Base-by-base conservation (phyloP, 2,113 vertebrate species). In the Eulacestoma nigropectus region DNA sequence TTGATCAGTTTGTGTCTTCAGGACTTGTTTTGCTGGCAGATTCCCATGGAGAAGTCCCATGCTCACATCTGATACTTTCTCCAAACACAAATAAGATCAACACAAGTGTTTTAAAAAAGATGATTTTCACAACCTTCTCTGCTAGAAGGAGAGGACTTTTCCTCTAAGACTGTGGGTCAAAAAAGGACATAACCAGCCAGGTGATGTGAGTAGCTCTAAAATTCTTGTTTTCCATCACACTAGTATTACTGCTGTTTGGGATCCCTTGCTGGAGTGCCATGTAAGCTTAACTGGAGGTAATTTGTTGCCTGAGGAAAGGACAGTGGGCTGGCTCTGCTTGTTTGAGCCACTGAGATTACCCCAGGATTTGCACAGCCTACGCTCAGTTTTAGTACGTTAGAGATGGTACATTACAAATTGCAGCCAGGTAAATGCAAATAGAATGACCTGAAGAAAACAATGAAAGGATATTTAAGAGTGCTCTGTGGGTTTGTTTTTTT, bases 401-500 rank as follows among this genome's bases (percentile, higher is more conserved):
- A 89, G 46, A 50, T 33, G 8, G 26, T 57, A 16, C 5, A 4
- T 42, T 42, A 56, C 21, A 64, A 77, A 49, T 70, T 60, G 29
- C 21, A 32, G 42, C 16, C 35, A 32, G 37, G 46, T 70, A 94
- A 90, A 55, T 0, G 1, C n/a, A 75, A 33, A n/a, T 10, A 15
- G 35, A 78, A 53, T n/a, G 39, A 39, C 39, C 20, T 33, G 65
- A 89, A 82, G 27, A 60, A 92, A 87, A 82, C 21, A 26, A 23
- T 39, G 18, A 64, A 62, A 75, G 8, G 32, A 77, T 77, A 72
- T 59, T 81, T 29, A 74, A 35, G 39, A 69, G 13, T n/a, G 7
- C 5, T 50, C 29, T 84, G 5, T 13, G 4, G 1, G 6, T 18
- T 60, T 41, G 64, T 42, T 26, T 52, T 0, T 4, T 9, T 5